Evolutionary conservation across 92 coral and sea anemone genomes (phyloP), one percentile per base, ranked within the genome.

Genomic region (Bergia sp.): DNA sequence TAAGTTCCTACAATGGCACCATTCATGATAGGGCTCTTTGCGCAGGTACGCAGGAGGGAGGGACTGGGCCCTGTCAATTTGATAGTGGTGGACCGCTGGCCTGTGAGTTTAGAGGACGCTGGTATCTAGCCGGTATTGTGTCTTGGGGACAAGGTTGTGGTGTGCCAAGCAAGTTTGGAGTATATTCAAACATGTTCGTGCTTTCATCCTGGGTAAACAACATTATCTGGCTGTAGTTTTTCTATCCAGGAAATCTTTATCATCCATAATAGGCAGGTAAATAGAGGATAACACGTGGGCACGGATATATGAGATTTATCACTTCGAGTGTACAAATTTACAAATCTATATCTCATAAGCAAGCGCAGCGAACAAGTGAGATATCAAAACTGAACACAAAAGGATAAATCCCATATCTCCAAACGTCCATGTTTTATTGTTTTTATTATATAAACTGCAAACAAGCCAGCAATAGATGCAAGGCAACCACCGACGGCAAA

Each of bases 1-100:
- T 66, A 15, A 80, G 84, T 49, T 92, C 93, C 4, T 96, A 94
- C 80, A 92, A 93, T 79, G 96, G 96, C 40, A 90, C 85, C 37
- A 92, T 96, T 65, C 97, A 96, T 75, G 88, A 88, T 40, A 86
- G 96, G 64, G 96, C 96, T 29, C 73, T 96, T 15, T 96, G 98
- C 81, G 98, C 98, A 7, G 98, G 98, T 5, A 88, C 95, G 16
- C 88, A 82, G 21, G 86, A 84, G 61, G 98, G 97, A 8, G 97
- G 97, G 1, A 89, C 85, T 66, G 98, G 95, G 10, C 97, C 98
- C 9, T 96, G 98, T 66, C 97, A 96, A 79, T 96, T 90, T 82
- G 98, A 96, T 81, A 96, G 98, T 79, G 98, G 98, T 49, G 98
- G 98, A 71, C 98, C 98, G 82, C 92, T 96, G 91, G 91, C 92